A percentile compares a stretch with the other conserved stretches of the same genome.
Conservation (phyloP, 1,140 invertebrate species). For the Sitobion miscanthi region DNA sequence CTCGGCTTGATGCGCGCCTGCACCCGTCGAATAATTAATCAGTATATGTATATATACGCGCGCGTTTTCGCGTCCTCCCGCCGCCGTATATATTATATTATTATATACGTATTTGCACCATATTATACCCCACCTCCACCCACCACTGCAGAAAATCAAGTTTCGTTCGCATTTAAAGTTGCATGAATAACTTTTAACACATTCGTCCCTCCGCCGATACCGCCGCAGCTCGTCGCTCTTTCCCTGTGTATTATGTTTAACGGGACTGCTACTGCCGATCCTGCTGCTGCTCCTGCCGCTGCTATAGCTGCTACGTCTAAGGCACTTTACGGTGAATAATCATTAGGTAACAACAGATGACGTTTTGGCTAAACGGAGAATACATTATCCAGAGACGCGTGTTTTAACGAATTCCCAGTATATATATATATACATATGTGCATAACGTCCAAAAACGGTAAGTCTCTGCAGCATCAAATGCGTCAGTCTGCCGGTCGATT, state of each 20-base stretch:
- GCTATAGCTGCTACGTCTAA: background rate
- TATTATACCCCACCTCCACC: background rate
- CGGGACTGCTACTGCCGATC: background rate
- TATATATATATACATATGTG: background rate
- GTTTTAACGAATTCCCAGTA: slow-evolving; percentile 10
- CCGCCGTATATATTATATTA: background rate
- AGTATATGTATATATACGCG: background rate
- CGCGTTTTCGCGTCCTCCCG: background rate
- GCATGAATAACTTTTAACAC: slow-evolving; percentile 51
- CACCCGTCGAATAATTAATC: slow-evolving; percentile 55
- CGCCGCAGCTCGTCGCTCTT: background rate
- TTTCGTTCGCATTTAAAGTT: slow-evolving; percentile 54
- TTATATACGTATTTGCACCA: background rate
- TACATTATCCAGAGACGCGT: slow-evolving; percentile 4
- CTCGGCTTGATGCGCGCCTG: slow-evolving; percentile 22
- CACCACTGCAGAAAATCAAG: slow-evolving; percentile 34
- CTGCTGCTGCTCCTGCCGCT: background rate
- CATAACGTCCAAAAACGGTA: background rate
- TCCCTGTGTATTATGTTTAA: background rate
- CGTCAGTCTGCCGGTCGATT: background rate
- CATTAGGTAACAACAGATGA: slow-evolving; percentile 51
- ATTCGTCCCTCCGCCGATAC: background rate
- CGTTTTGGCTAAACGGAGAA: slow-evolving; percentile 50
- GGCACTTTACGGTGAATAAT: slow-evolving; percentile 54
- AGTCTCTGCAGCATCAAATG: no score